Percentiles rank a stretch among this genome's conserved stretches.
Evolutionary conservation across 2,113 vertebrate species (phyloP).

Genomic region (Poeciliopsis occidentalis): DNA sequence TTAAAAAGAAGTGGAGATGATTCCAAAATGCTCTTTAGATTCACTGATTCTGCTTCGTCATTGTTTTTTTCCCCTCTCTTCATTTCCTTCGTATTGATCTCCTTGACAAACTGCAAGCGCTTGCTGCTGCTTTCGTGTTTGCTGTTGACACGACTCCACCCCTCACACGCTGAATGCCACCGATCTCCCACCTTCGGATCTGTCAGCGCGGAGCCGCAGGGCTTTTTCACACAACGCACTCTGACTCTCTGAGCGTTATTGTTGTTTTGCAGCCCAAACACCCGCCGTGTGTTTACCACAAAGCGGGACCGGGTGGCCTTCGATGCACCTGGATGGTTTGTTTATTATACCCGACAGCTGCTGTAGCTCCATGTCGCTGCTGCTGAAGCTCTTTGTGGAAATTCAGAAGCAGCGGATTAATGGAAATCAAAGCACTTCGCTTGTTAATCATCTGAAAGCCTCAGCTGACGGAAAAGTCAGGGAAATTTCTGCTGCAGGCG

Average conservation of each 20-base stretch:
- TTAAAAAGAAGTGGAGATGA: constrained; percentile 7
- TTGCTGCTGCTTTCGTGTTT: constrained; percentile 20
- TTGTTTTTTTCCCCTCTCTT: constrained; percentile 9
- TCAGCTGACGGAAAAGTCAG: constrained; percentile 12
- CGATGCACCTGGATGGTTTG: constrained; percentile 28
- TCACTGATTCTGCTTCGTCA: constrained; percentile 1
- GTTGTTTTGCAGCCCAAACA: constrained; percentile 23
- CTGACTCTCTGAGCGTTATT: constrained; percentile 7
- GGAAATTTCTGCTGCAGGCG: constrained; percentile 16
- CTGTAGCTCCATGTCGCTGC: constrained; percentile 11
- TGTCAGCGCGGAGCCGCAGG: not conserved
- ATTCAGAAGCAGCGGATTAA: constrained; percentile 45
- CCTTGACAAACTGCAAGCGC: constrained; percentile 6
- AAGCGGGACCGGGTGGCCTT: constrained; percentile 5
- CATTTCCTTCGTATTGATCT: constrained; percentile 21
- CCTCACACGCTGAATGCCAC: constrained; percentile 12
- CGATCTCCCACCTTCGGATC: not conserved
- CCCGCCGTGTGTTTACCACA: constrained; percentile 8
- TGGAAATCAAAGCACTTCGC: constrained; percentile 35
- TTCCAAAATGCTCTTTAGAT: constrained; percentile 30
- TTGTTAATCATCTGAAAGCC: constrained; percentile 9
- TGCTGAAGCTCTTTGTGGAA: constrained; percentile 10
- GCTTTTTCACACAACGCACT: constrained; percentile 3
- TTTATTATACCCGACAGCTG: constrained; percentile 27
- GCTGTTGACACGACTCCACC: not conserved